phyloP scores from a whole-genome alignment of 2,888 invertebrate species.

The Catocala fraxini region DNA sequence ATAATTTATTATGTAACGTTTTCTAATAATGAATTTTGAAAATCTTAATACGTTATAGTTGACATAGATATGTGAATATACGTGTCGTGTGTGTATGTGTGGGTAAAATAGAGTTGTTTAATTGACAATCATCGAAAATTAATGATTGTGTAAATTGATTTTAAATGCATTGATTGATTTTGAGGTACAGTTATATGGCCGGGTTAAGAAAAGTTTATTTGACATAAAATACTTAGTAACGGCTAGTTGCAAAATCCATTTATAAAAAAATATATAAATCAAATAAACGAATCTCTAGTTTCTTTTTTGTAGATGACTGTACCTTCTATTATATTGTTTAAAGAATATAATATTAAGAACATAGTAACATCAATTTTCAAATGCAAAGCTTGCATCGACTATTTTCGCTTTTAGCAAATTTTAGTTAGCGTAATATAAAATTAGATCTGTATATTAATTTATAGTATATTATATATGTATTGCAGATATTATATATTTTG shows the following conservation, averaged over 20 bases:
- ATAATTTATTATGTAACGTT: constrained; percentile 57
- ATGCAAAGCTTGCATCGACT: constrained; percentile 12
- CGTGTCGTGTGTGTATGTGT: constrained; percentile 55
- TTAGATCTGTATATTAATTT: constrained; percentile 6
- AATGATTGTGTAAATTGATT: constrained; percentile 23
- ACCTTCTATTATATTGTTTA: constrained; percentile 1
- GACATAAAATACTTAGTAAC: background rate
- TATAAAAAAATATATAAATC: no score
- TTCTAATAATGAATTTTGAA: constrained; percentile 57
- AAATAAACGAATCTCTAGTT: background rate
- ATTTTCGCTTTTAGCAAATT: constrained; percentile 2
- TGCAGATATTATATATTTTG: constrained; percentile 21
- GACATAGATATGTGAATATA: constrained; percentile 48
- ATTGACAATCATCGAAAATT: constrained; percentile 46
- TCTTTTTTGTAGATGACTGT: background rate
- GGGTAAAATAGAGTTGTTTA: constrained; percentile 24
- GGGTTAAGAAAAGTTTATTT: background rate
- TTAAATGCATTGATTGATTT: constrained; percentile 1
- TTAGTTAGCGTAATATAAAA: constrained; percentile 1
- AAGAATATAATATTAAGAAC: background rate
- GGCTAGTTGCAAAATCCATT: background rate
- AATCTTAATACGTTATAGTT: constrained; percentile 52
- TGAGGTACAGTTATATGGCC: background rate
- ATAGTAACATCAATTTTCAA: constrained; percentile 5
- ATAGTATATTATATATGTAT: constrained; percentile 1